Percentiles rank a stretch among this genome's conserved stretches.
phyloP scores from a whole-genome alignment of 37 sponge, comb jelly and placozoan species.

The Amphimedon queenslandica region DNA sequence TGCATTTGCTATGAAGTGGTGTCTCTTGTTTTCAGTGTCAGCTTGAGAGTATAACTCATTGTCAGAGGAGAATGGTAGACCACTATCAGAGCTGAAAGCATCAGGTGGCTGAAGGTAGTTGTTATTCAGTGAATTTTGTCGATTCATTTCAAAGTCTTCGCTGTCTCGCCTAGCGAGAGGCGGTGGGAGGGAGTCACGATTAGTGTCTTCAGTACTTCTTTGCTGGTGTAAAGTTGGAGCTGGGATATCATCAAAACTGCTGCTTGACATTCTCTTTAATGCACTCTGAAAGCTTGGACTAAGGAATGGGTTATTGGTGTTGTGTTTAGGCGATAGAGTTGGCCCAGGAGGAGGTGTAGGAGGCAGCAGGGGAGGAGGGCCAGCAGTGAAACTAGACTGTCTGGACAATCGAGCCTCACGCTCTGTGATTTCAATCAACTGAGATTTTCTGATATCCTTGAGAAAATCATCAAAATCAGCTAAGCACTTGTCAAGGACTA shows the following conservation, averaged over 20 bases:
- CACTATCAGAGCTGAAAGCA: background rate
- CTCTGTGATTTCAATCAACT: background rate
- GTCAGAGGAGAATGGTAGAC: background rate
- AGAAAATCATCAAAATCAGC: background rate
- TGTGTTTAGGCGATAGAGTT: conserved; percentile 15
- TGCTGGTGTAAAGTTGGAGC: background rate
- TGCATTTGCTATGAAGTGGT: too few species aligned
- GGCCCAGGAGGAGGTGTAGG: conserved; percentile 27
- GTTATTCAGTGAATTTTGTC: background rate
- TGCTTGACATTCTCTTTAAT: background rate
- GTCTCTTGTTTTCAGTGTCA: background rate
- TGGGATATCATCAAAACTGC: background rate
- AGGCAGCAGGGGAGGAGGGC: conserved; percentile 26
- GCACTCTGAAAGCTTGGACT: background rate
- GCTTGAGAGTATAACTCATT: background rate
- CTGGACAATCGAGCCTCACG: background rate
- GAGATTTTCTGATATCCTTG: background rate
- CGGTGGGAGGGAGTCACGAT: conserved; percentile 1
- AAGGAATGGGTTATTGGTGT: background rate
- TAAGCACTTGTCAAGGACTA: background rate
- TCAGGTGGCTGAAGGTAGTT: background rate
- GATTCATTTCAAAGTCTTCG: background rate
- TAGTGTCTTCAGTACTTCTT: background rate
- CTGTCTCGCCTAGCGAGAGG: background rate
- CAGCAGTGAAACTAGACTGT: background rate